Evolutionary conservation across 2,888 invertebrate species (phyloP).

Genomic region (Embidobia sp.): DNA sequence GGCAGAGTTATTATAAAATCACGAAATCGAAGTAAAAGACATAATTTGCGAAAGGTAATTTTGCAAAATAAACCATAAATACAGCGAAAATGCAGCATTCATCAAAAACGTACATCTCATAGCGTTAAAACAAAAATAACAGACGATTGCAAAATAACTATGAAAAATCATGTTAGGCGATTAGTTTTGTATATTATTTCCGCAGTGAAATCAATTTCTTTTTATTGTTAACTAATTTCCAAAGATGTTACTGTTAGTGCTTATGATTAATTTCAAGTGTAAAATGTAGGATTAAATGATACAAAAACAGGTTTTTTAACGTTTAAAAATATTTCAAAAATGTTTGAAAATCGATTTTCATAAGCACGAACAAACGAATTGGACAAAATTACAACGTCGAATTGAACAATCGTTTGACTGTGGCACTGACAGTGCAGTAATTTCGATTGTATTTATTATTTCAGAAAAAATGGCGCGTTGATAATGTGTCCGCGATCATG

Average conservation of each 20-base stretch:
- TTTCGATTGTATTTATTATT: constrained; percentile 34
- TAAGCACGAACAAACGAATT: background rate
- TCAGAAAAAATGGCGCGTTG: constrained; percentile 22
- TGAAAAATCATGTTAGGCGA: too few species aligned
- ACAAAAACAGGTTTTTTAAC: constrained; percentile 3
- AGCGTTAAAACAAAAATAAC: constrained; percentile 20
- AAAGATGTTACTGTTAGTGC: too few species aligned
- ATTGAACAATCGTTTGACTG: constrained; percentile 19
- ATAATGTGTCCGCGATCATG: constrained; percentile 54
- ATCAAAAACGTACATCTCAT: constrained; percentile 46
- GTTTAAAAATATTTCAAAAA: background rate
- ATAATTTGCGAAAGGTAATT: constrained; percentile 6
- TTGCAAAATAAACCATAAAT: too few species aligned
- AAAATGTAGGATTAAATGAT: constrained; percentile 1
- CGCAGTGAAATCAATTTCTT: too few species aligned
- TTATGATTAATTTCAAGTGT: too few species aligned
- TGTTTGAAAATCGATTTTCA: constrained; percentile 5
- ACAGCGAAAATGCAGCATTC: constrained; percentile 13
- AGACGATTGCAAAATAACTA: constrained; percentile 4
- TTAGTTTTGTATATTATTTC: too few species aligned
- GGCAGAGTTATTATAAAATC: constrained; percentile 25
- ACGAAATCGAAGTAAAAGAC: constrained; percentile 7
- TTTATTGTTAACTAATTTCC: too few species aligned
- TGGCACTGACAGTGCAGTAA: constrained; percentile 17
- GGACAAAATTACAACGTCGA: constrained; percentile 18